A percentile compares a stretch with the other conserved stretches of the same genome.
Evolutionary conservation across 2,113 vertebrate genomes (phyloP).

Genomic region (Atrichornis clamosus): DNA sequence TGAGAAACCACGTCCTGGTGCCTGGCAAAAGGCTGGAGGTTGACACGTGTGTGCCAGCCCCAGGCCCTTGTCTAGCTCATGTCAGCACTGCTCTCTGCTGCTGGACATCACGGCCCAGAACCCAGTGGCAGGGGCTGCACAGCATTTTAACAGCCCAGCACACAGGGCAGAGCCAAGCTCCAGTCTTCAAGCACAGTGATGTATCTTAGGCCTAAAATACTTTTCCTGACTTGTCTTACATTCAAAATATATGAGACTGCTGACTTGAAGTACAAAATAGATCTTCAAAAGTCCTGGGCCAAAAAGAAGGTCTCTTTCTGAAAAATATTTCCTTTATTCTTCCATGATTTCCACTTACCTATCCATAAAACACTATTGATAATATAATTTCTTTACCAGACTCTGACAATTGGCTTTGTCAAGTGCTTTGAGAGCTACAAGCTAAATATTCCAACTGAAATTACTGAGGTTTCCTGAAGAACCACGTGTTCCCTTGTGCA

Average conservation of each 20-base stretch:
- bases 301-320: background rate
- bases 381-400: background rate
- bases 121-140: background rate
- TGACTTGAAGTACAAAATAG: background rate
- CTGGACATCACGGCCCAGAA: background rate
- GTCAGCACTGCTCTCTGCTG: background rate
- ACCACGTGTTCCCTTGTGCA: background rate
- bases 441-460: background rate
- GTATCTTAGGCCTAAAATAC: background rate
- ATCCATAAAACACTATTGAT: background rate
- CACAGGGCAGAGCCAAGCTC: background rate
- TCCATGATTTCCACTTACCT: background rate
- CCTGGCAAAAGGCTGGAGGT: background rate
- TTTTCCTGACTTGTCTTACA: background rate
- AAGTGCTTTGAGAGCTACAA: background rate
- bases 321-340: background rate
- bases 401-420: background rate
- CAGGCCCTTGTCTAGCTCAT: background rate
- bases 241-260: background rate
- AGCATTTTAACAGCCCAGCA: background rate
- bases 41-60: background rate
- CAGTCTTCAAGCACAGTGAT: background rate
- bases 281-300: background rate
- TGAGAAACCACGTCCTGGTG: background rate
- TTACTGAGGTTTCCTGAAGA: background rate